These are phyloP conservation scores for Tarsius wallacei DNA, from an alignment of 2,797 vertebrate genomes.

Conservation along the genomic window DNA sequence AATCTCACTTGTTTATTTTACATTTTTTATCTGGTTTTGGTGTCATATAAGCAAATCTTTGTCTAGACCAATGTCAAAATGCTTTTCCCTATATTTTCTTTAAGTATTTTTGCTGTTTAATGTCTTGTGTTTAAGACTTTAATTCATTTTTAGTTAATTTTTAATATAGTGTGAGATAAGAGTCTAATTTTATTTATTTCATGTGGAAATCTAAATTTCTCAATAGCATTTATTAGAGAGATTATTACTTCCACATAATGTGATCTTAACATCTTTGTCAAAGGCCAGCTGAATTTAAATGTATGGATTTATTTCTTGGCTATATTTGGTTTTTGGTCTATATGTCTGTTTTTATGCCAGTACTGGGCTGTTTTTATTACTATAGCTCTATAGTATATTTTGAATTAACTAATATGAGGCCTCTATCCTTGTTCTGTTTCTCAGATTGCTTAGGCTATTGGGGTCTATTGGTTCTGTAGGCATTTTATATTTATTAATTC, in stretches of 20 bases:
- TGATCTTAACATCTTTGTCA: not conserved
- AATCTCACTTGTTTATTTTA: not conserved
- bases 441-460: not conserved
- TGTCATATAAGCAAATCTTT: not conserved
- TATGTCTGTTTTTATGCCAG: not conserved
- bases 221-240: not conserved
- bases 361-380: not conserved
- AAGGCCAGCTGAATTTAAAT: not conserved
- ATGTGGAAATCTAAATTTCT: not conserved
- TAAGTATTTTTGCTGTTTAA: not conserved
- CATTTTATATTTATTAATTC: not conserved
- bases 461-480: not conserved
- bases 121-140: not conserved
- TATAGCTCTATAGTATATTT: not conserved
- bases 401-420: not conserved
- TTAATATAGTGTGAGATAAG: not conserved
- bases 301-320: not conserved
- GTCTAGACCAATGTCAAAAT: not conserved
- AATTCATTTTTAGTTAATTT: not conserved
- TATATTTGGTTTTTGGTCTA: not conserved
- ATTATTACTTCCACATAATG: not conserved
- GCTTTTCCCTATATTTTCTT: not conserved
- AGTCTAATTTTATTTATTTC: not conserved
- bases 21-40: not conserved
- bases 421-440: not conserved